phyloP scores from a whole-genome alignment of 2,113 vertebrate genomes.

The cat (Felis catus) region DNA sequence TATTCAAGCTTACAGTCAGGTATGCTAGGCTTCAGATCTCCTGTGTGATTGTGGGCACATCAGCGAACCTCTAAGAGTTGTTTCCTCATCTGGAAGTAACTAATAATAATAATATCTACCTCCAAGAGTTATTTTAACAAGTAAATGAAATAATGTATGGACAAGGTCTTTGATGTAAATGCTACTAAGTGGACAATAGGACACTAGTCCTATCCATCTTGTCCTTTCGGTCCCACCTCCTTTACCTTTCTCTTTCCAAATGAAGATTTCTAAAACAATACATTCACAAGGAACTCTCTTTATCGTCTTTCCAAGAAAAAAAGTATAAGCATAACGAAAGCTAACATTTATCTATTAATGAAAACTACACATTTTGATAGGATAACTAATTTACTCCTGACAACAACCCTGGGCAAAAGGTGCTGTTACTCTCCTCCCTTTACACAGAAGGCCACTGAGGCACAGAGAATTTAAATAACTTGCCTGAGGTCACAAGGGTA shows the following conservation, averaged over 20 bases:
- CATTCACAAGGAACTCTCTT: background rate
- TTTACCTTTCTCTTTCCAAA: slow-evolving; percentile 20
- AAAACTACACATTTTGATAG: background rate
- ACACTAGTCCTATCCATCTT: background rate
- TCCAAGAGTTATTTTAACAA: background rate
- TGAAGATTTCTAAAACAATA: background rate
- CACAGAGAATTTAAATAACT: background rate
- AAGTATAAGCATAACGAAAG: background rate
- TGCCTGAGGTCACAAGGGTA: background rate
- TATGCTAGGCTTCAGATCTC: background rate
- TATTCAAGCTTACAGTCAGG: background rate
- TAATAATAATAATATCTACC: background rate
- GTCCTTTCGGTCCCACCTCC: background rate
- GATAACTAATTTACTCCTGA: background rate
- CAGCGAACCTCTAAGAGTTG: background rate
- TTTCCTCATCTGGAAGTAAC: background rate
- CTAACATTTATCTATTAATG: background rate
- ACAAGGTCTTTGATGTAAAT: background rate
- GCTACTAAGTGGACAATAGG: background rate
- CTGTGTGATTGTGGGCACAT: too few species aligned
- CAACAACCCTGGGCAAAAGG: background rate
- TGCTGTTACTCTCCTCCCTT: background rate
- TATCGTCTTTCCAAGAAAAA: background rate
- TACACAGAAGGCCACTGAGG: background rate
- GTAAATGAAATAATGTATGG: background rate